These are phyloP conservation scores for Mechanitis messenoides DNA, from an alignment of 2,888 invertebrate genomes.

Conservation along the genomic window DNA sequence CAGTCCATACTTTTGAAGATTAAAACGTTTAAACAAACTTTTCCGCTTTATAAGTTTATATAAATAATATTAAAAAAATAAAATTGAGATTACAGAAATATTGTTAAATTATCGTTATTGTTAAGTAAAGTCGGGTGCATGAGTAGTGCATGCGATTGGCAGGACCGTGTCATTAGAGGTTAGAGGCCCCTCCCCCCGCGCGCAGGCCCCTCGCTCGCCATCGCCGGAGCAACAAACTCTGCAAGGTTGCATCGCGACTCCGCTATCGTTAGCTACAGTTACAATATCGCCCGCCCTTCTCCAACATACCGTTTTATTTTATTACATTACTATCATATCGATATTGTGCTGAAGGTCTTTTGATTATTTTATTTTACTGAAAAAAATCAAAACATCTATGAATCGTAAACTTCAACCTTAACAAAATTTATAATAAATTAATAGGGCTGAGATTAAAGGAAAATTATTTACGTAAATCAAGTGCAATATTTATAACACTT, in stretches of 20 bases:
- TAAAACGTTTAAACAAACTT: too few species aligned
- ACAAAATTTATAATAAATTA: too few species aligned
- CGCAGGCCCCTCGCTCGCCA: conserved; percentile 33
- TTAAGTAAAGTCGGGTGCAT: not conserved
- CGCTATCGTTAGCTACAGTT: conserved; percentile 65
- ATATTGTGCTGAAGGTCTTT: conserved; percentile 58
- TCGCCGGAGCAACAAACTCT: conserved; percentile 71
- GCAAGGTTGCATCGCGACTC: conserved; percentile 70
- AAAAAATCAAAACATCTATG: not conserved
- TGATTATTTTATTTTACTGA: conserved; percentile 30
- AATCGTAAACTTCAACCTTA: too few species aligned
- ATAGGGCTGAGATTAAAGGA: too few species aligned
- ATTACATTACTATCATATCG: conserved; percentile 63
- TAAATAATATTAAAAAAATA: not conserved
- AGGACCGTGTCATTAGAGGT: conserved; percentile 31
- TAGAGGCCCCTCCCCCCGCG: conserved; percentile 31
- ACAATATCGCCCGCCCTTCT: conserved; percentile 73
- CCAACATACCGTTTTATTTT: conserved; percentile 64
- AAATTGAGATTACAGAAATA: not conserved
- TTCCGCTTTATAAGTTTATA: too few species aligned
- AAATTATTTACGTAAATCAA: too few species aligned
- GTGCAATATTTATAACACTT: too few species aligned
- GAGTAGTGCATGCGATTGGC: conserved; percentile 27
- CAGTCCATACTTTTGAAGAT: too few species aligned
- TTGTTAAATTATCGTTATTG: not conserved